phyloP scores from a whole-genome alignment of 2,888 invertebrate species.

The Latrodectus elegans region DNA sequence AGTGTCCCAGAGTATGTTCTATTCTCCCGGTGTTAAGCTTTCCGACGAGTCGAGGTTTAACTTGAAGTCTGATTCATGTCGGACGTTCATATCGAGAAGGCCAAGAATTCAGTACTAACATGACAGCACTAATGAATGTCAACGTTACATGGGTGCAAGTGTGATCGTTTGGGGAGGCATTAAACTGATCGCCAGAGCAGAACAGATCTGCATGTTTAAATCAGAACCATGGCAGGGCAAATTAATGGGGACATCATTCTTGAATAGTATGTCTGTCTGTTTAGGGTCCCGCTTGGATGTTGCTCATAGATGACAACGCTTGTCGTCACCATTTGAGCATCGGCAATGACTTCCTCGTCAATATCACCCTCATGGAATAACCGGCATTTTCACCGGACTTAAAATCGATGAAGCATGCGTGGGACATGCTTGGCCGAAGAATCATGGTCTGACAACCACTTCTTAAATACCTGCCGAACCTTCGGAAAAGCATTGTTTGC shows the following conservation, averaged over 20 bases:
- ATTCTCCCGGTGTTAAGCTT: neutral
- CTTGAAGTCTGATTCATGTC: neutral
- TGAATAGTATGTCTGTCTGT: slow-evolving; percentile 9
- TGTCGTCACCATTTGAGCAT: slow-evolving; percentile 15
- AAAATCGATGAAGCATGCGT: slow-evolving; percentile 16
- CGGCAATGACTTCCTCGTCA: neutral
- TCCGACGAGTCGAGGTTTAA: slow-evolving; percentile 21
- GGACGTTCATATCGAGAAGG: slow-evolving; percentile 15
- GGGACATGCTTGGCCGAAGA: neutral
- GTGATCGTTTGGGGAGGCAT: slow-evolving; percentile 16
- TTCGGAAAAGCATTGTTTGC: neutral
- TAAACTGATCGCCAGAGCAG: neutral
- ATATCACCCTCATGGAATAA: slow-evolving; percentile 16
- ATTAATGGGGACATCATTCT: slow-evolving; percentile 22
- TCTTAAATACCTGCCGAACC: neutral
- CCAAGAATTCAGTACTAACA: slow-evolving; percentile 10
- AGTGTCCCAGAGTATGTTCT: neutral
- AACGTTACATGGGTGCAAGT: neutral
- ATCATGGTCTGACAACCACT: neutral
- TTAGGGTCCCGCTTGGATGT: neutral
- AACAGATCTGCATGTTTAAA: slow-evolving; percentile 18
- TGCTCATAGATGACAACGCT: neutral
- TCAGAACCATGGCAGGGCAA: slow-evolving; percentile 7
- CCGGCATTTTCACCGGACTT: slow-evolving; percentile 16
- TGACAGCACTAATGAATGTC: slow-evolving; percentile 2